phyloP scores from a whole-genome alignment of 2,797 vertebrate species.

The Sebastes nivosus region DNA sequence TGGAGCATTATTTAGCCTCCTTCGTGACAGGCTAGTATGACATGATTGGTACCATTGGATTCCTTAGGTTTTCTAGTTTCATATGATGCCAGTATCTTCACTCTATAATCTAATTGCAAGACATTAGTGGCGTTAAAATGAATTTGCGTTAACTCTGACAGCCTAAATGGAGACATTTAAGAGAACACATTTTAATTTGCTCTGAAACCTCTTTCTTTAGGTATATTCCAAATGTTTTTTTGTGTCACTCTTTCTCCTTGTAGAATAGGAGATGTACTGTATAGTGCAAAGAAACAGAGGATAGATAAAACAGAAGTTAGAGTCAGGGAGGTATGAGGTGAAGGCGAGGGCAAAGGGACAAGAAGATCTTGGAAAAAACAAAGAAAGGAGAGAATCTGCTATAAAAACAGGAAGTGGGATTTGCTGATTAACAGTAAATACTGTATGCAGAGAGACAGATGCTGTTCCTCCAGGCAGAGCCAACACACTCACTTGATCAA shows the following conservation, averaged over 20 bases:
- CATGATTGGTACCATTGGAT: too few relatives aligned
- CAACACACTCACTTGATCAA: constrained; percentile 86
- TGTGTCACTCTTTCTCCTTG: not conserved
- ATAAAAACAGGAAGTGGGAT: constrained; percentile 17
- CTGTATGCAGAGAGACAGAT: not conserved
- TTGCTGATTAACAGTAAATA: constrained; percentile 4
- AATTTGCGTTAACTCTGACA: too few relatives aligned
- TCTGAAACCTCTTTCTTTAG: not conserved
- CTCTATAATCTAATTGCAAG: too few relatives aligned
- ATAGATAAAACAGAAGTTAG: not conserved
- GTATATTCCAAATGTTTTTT: not conserved
- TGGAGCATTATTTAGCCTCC: too few relatives aligned
- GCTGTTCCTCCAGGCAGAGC: not conserved
- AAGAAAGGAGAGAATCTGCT: not conserved
- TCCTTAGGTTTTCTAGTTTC: too few relatives aligned
- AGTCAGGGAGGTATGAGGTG: not conserved
- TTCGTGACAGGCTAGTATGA: too few relatives aligned
- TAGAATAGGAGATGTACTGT: not conserved
- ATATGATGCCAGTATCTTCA: too few relatives aligned
- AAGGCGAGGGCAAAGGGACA: not conserved
- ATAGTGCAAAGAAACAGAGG: not conserved
- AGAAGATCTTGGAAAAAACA: not conserved
- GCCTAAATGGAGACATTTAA: not conserved
- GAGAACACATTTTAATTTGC: not conserved
- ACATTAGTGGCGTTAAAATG: too few relatives aligned